Base-by-base conservation (phyloP, 2,797 vertebrate genomes). In the Jordanella pulchra region DNA sequence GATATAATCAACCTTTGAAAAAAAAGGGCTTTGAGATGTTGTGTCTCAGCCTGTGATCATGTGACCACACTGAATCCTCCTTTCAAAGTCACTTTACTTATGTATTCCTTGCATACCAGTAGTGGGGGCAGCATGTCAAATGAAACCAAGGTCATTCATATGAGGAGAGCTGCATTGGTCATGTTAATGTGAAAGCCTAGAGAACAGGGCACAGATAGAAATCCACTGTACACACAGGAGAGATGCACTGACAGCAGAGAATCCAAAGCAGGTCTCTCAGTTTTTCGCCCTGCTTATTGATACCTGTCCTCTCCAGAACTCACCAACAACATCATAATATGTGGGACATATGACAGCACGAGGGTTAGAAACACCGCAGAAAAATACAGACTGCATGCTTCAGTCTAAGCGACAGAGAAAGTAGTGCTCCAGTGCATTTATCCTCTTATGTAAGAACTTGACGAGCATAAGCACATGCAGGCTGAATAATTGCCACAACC, bases 401-500 rank as follows among this genome's bases (percentile, higher is more conserved):
- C 76, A 82, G 78, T 71, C 54, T 7, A 63, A 54, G 67, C 70
- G 65, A 83, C 75, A 77, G 72, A 78, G 77, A 75, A 82, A 87
- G 80, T 60, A 78, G 76, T 73, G 84, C 78, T 80, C 68, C 78
- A 75, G 63, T 80, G 79, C 85, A 84, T 85, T 91, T 87, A 92
- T 92, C 91, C 89, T 85, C 88, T 93, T 93, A 93, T 84, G 87
- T 91, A 94, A 95, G 83, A 83, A 58, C 76, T 69, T 77, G 72
- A 86, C 80, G 73, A 84, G 83, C 83, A 65, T 87, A 85, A 88
- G 86, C 83, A 82, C 76, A 85, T 32, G 73, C 71, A 56, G 72
- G 72, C 84, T 85, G 73, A 87, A 74, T 21, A 44, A 81, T 45
- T 61, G 85, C 73, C 72, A 67, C 69, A 13, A 60, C 81, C 51